Percentiles rank a stretch among this genome's conserved stretches.
Evolutionary conservation across 2,797 vertebrate genomes (phyloP).

Genomic region (Pitangus sulphuratus): DNA sequence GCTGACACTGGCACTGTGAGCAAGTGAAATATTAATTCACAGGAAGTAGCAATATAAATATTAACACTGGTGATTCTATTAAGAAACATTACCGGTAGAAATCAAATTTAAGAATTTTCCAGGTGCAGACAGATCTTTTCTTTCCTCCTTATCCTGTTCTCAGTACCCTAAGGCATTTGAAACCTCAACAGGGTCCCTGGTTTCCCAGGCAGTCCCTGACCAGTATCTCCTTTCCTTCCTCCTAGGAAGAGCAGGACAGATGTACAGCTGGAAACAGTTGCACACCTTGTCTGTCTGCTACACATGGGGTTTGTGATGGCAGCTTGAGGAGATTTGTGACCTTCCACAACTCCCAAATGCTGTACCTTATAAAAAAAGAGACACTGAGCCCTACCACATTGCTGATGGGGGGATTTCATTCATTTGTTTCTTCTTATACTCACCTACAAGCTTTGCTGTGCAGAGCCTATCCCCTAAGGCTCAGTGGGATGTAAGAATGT

Average conservation of each 20-base stretch:
- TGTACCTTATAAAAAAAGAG: neutral
- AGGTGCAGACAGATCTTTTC: neutral
- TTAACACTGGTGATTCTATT: neutral
- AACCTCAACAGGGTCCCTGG: neutral
- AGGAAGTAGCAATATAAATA: neutral
- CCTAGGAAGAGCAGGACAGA: neutral
- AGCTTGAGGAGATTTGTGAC: neutral
- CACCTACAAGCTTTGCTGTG: neutral
- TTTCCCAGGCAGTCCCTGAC: neutral
- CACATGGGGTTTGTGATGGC: neutral
- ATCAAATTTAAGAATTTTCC: neutral
- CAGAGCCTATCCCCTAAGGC: neutral
- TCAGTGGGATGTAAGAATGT: neutral
- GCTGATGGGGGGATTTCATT: fast-evolving
- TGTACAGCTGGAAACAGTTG: neutral
- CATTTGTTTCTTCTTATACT: neutral
- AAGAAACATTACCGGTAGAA: neutral
- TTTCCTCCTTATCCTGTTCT: neutral
- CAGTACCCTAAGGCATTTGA: neutral
- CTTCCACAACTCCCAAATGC: neutral
- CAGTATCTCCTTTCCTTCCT: neutral
- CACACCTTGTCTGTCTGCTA: neutral
- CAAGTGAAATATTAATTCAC: neutral
- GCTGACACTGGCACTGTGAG: neutral
- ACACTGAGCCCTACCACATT: neutral